Conservation (phyloP, 2,797 vertebrate genomes). For the Acanthiza pusilla region DNA sequence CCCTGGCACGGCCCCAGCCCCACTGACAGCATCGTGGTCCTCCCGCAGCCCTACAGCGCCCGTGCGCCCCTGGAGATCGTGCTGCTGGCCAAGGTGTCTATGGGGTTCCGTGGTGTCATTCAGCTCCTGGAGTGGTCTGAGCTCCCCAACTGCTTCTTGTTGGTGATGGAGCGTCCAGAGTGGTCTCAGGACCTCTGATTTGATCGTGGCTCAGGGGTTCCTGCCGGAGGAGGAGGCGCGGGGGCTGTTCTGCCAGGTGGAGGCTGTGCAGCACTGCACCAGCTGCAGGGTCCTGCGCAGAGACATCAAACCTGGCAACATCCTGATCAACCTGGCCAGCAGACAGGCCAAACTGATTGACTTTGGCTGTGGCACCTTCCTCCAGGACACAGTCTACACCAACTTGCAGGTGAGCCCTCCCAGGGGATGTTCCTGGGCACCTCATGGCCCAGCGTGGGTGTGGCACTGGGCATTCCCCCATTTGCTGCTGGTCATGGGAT, state of each 20-base stretch:
- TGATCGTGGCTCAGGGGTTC: background rate
- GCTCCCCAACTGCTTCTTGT: background rate
- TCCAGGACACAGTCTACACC: background rate
- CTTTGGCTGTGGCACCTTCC: background rate
- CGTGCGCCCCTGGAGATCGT: background rate
- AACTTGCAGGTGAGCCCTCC: background rate
- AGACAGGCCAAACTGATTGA: background rate
- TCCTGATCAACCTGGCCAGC: background rate
- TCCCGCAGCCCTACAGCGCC: too few species aligned
- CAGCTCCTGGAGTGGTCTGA: background rate
- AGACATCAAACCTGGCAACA: background rate
- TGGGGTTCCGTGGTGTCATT: background rate
- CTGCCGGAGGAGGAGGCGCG: background rate
- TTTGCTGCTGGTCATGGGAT: background rate
- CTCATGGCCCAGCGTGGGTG: background rate
- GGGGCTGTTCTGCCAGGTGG: background rate
- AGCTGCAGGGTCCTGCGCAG: background rate
- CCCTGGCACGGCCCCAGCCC: too few species aligned
- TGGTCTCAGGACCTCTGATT: background rate
- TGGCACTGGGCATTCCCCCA: background rate
- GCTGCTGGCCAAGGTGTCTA: background rate
- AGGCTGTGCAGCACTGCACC: background rate
- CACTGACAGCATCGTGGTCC: background rate
- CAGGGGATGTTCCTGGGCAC: background rate
- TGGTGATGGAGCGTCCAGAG: background rate